Base-by-base conservation (phyloP, 2,888 invertebrate species). In the Gryllus longicercus region DNA sequence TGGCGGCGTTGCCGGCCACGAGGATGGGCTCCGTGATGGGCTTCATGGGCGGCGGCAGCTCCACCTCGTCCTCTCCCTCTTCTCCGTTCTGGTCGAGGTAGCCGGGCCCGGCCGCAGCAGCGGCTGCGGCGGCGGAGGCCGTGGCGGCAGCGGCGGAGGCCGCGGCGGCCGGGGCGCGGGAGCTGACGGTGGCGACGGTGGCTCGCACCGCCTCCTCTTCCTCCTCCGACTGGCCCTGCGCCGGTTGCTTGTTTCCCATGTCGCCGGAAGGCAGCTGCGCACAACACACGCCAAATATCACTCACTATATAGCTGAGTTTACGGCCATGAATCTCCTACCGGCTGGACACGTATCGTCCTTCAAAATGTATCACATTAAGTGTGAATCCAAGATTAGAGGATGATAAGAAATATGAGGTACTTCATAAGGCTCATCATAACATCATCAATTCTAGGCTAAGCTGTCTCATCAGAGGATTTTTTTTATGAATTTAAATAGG, bases 31-130 rank as follows among this genome's bases (percentile, higher is more conserved):
- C 96, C 86, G 95, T 94, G 84, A 96, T 95, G n/a, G 96, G 96
- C 86, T 96, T 95, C 98, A 97, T 97, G 2, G 97, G 97, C 63
- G 98, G 97, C 79, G 97, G 98, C 84, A 97, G 89, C 88, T 96
- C 97, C 18, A 96, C 91, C 51, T 93, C 92, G 25, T 89, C 90
- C 85, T 95, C 95, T 18, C 89, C 91, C 85, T 95, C 95, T 85
- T 95, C 95, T 80, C 92, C 90, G 80, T 85, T 85, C 79, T 84
- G 82, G 76, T 83, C 84, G 50, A 82, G 80, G 74, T 81, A 80
- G 11, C 89, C 89, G 78, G 74, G 75, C 38, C 38, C n/a, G 74
- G 16, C 23, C 74, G 21, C 74, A 74, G n/a, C 51, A 85, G 38
- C 38, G 38, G 38, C 38, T 38, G 81, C n/a, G 84, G 78, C 51